Percentiles rank a stretch among this genome's conserved stretches.
Conservation (phyloP, 2,888 invertebrate species). For the Andrena fulva region DNA sequence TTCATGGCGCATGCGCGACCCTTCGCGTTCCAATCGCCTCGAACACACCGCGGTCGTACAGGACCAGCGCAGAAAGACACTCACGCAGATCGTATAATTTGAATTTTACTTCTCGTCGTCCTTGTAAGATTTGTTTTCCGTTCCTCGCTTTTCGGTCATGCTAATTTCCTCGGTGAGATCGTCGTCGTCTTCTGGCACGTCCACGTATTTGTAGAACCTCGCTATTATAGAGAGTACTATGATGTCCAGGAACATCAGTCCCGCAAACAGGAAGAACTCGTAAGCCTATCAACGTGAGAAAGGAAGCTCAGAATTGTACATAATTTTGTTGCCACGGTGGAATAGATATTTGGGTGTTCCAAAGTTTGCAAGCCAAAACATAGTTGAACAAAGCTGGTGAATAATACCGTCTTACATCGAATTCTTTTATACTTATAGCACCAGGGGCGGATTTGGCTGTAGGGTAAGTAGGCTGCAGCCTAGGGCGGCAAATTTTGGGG, state of each 20-base stretch:
- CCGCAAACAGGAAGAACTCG: conserved; percentile 95
- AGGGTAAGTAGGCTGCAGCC: no score
- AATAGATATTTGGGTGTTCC: no score
- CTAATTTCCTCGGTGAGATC: conserved; percentile 41
- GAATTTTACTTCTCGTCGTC: conserved; percentile 62
- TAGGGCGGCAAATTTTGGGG: no score
- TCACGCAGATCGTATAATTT: neutral
- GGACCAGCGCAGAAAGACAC: neutral
- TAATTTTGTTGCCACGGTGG: neutral
- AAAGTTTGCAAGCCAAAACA: no score
- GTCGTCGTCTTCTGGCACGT: conserved; percentile 78
- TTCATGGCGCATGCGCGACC: neutral
- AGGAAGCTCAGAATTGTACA: neutral
- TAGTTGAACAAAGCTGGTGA: no score
- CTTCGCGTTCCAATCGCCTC: neutral
- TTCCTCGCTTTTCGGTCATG: conserved; percentile 61
- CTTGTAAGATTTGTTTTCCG: conserved; percentile 60
- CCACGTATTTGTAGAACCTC: conserved; percentile 91
- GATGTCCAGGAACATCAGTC: conserved; percentile 94
- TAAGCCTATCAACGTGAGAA: conserved; percentile 88
- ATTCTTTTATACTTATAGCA: no score
- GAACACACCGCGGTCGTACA: neutral
- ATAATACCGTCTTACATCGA: no score
- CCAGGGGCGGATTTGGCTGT: no score
- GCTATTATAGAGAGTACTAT: conserved; percentile 93